Conservation (phyloP, 2,888 invertebrate genomes). For the Allacma fusca region DNA sequence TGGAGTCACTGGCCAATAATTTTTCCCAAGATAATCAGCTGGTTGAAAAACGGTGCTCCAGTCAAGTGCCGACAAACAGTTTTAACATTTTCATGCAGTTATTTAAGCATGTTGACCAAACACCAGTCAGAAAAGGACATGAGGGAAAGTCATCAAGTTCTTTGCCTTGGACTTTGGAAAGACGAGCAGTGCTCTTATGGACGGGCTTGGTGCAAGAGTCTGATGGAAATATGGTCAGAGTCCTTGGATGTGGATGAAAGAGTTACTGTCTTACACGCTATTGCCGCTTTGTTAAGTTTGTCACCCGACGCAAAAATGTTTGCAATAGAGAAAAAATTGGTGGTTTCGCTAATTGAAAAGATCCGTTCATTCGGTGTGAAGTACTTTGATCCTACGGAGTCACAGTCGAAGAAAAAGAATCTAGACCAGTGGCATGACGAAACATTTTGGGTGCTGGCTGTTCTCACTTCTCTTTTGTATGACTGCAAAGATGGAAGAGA, state of each 20-base stretch:
- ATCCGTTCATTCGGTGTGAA: conserved; percentile 51
- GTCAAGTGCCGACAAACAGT: conserved; percentile 50
- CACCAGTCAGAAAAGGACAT: conserved; percentile 42
- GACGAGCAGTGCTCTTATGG: conserved; percentile 51
- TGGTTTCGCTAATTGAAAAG: conserved; percentile 43
- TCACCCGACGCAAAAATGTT: conserved; percentile 48
- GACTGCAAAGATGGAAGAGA: conserved; percentile 49
- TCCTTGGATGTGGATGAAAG: conserved; percentile 50
- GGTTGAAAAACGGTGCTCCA: conserved; percentile 50
- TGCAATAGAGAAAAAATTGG: conserved; percentile 51
- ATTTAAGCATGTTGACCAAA: conserved; percentile 46
- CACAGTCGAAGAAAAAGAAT: conserved; percentile 14
- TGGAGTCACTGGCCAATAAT: conserved; percentile 50
- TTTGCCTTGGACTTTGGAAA: conserved; percentile 51
- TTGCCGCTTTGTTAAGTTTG: conserved; percentile 48
- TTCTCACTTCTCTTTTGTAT: conserved; percentile 52
- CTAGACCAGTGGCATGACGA: conserved; percentile 48
- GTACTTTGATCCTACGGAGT: conserved; percentile 46
- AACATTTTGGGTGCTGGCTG: conserved; percentile 47
- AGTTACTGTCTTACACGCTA: conserved; percentile 46
- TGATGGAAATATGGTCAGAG: conserved; percentile 49
- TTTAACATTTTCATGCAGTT: conserved; percentile 45
- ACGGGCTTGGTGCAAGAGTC: conserved; percentile 44
- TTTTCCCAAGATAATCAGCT: conserved; percentile 48
- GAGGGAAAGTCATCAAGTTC: conserved; percentile 22